Conservation (phyloP, 2,888 invertebrate genomes). For the Branchellion lobata region DNA sequence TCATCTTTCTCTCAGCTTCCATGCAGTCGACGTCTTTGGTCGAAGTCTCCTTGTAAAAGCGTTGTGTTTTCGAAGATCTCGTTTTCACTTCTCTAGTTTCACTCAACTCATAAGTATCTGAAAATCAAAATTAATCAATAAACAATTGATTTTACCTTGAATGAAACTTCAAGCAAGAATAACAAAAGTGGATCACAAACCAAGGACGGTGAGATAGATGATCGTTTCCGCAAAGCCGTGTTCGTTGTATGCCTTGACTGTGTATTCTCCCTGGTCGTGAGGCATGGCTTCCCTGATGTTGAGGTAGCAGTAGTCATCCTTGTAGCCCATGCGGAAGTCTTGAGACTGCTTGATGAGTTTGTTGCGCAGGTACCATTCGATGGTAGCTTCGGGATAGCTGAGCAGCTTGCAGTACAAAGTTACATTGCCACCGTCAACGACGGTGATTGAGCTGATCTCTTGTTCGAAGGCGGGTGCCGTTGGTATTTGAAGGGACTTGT, state of each 20-base stretch:
- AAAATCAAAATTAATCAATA: too few relatives aligned
- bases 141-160: conserved; percentile 8
- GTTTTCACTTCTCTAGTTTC: neutral
- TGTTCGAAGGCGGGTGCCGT: conserved; percentile 20
- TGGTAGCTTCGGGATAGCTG: conserved; percentile 8
- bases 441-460: conserved; percentile 35
- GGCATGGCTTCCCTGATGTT: conserved; percentile 27
- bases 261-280: conserved; percentile 35
- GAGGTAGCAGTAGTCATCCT: conserved; percentile 30
- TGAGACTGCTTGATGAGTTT: conserved; percentile 4
- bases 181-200: conserved; percentile 1
- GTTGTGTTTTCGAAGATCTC: neutral
- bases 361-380: conserved; percentile 31
- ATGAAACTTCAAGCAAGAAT: neutral
- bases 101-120: conserved; percentile 28
- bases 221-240: conserved; percentile 9
- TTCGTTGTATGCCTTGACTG: conserved; percentile 20
- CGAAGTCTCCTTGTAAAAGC: neutral
- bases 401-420: conserved; percentile 26
- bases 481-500: conserved; percentile 10
- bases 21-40: neutral
- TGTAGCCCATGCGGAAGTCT: conserved; percentile 31
- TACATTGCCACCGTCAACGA: conserved; percentile 29
- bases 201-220: conserved; percentile 36
- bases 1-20: too few relatives aligned